A percentile compares a stretch with the other conserved stretches of the same genome.
phyloP scores from a whole-genome alignment of 2,797 vertebrate species.

The Poecile montanus region DNA sequence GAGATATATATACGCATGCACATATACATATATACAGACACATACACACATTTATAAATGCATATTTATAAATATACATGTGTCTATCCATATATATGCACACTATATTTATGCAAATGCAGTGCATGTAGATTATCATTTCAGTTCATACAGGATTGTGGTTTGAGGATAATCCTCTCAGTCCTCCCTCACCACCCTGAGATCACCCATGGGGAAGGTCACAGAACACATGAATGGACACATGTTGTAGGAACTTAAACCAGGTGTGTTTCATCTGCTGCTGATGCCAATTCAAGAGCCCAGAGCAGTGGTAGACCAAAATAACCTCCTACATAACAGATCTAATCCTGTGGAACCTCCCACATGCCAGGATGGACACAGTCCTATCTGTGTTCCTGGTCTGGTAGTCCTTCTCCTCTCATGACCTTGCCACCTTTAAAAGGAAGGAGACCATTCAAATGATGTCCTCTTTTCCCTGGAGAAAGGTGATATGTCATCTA shows the following conservation, averaged over 20 bases:
- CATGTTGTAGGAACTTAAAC: not conserved
- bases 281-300: rapidly evolving
- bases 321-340: not conserved
- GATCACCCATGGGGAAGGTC: rapidly evolving
- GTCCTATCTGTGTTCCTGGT: not conserved
- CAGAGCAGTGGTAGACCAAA: not conserved
- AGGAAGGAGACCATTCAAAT: not conserved
- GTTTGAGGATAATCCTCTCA: not conserved
- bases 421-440: not conserved
- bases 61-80: not conserved
- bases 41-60: no score
- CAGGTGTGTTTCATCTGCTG: not conserved
- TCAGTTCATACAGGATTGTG: not conserved
- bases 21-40: no score
- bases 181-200: not conserved
- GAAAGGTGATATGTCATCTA: not conserved
- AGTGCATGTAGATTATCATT: not conserved
- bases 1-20: rapidly evolving
- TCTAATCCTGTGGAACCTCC: not conserved
- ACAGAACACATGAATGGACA: not conserved
- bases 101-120: no score
- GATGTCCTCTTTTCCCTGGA: not conserved
- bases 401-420: not conserved
- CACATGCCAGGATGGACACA: not conserved
- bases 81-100: no score